phyloP scores from a whole-genome alignment of 2,797 vertebrate genomes.

The Rhinatrema bivittatum region DNA sequence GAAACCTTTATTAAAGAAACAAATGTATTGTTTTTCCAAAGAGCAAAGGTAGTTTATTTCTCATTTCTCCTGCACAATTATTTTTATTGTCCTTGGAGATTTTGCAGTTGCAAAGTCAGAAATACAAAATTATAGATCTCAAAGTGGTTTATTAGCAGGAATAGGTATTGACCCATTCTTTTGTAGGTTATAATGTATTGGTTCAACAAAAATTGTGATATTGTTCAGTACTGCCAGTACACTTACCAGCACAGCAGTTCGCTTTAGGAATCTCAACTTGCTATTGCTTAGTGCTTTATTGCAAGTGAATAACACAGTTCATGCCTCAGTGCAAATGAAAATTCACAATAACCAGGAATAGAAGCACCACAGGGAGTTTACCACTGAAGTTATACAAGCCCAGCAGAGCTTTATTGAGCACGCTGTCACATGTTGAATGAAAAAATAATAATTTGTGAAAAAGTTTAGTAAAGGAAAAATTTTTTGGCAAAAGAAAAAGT shows the following conservation, averaged over 20 bases:
- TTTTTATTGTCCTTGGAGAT: neutral
- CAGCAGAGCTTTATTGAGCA: neutral
- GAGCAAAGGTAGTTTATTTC: neutral
- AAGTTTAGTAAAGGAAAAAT: conserved; percentile 2
- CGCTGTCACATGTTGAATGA: conserved; percentile 7
- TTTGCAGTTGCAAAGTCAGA: neutral
- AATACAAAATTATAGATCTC: neutral
- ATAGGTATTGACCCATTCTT: neutral
- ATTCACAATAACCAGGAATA: conserved; percentile 27
- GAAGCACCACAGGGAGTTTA: conserved; percentile 15
- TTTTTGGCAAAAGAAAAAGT: neutral
- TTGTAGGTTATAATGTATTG: conserved; percentile 14
- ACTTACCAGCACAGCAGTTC: conserved; percentile 14
- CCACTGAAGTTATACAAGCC: neutral
- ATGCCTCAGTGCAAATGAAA: conserved; percentile 25
- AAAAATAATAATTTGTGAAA: neutral
- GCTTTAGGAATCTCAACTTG: conserved; percentile 23
- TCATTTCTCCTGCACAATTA: neutral
- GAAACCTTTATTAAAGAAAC: no score
- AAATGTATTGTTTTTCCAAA: no score
- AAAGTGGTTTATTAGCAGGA: neutral
- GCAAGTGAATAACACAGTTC: conserved; percentile 13
- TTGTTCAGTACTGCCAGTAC: conserved; percentile 13
- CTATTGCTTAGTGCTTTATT: conserved; percentile 3
- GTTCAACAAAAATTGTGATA: conserved; percentile 1